phyloP scores from a whole-genome alignment of 2,113 vertebrate species.

The Gorsachius goisagi region DNA sequence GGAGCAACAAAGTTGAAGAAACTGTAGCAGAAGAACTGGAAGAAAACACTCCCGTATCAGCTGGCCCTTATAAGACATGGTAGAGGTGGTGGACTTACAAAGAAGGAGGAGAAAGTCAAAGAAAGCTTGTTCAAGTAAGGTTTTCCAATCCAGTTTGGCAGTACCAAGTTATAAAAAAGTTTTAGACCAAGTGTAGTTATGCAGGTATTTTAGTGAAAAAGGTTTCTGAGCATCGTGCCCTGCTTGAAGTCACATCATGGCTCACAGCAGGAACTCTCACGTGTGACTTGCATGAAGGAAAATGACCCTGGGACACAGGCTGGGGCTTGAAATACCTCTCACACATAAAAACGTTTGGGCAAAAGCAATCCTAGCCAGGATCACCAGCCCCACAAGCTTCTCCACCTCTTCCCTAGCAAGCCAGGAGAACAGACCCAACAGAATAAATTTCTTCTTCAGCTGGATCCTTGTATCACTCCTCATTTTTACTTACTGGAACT shows the following conservation, averaged over 20 bases:
- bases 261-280: not conserved
- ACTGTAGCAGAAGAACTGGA: not conserved
- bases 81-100: not conserved
- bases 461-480: not conserved
- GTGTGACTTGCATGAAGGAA: not conserved
- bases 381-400: not conserved
- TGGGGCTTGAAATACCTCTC: not conserved
- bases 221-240: not conserved
- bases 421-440: not conserved
- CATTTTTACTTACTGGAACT: constrained; percentile 75
- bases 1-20: not conserved
- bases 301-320: not conserved
- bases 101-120: not conserved
- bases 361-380: not conserved
- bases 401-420: not conserved
- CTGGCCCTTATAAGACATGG: not conserved
- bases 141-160: not conserved
- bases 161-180: not conserved
- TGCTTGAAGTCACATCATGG: not conserved
- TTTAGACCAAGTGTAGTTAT: not conserved
- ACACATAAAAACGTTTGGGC: not conserved
- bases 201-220: not conserved
- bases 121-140: not conserved
- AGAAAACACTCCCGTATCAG: not conserved
- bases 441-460: not conserved